Conservation (phyloP, 2,888 invertebrate genomes). For the Pseudococcus jackbeardsleyi region DNA sequence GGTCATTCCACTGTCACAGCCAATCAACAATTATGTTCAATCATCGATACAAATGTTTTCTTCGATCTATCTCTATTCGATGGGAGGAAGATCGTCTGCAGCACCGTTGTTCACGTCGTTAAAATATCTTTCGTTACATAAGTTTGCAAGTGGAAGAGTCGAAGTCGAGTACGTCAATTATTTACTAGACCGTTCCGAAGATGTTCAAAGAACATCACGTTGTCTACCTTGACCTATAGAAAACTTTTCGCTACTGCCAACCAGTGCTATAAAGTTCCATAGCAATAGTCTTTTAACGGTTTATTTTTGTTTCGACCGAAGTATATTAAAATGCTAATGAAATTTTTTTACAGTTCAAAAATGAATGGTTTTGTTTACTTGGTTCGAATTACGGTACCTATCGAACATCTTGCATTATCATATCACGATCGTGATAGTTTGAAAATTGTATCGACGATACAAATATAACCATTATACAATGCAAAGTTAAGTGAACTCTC, state of each 20-base stretch:
- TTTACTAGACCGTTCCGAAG: slow-evolving; percentile 49
- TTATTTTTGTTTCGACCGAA: slow-evolving; percentile 1
- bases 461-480: neutral
- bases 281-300: neutral
- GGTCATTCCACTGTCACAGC: neutral
- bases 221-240: slow-evolving; percentile 63
- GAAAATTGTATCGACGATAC: neutral
- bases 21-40: neutral
- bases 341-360: neutral
- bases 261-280: slow-evolving; percentile 43
- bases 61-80: neutral
- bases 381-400: neutral
- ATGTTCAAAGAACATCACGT: slow-evolving; percentile 50
- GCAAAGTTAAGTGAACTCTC: neutral
- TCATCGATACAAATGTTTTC: neutral
- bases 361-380: neutral
- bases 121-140: slow-evolving; percentile 17
- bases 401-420: neutral
- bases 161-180: slow-evolving; percentile 20
- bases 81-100: neutral
- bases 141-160: neutral
- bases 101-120: neutral
- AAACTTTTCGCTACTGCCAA: slow-evolving; percentile 40
- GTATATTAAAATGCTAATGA: slow-evolving; percentile 38
- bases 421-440: neutral